A percentile compares a stretch with the other conserved stretches of the same genome.
Evolutionary conservation across 2,888 invertebrate species (phyloP).

Genomic region (Pristionchus exspectatus): DNA sequence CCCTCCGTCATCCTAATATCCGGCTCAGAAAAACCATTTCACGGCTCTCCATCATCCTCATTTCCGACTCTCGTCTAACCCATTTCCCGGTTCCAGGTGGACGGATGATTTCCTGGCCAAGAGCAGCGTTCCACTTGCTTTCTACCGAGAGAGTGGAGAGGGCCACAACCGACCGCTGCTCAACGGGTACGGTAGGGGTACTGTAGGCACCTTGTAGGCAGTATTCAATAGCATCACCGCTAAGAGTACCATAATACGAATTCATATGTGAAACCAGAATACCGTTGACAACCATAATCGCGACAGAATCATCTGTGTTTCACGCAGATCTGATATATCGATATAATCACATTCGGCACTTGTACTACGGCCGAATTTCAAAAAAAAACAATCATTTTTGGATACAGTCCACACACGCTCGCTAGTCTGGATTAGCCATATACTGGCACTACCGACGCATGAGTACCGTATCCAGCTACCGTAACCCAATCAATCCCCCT

Average conservation of each 20-base stretch:
- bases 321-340: not conserved
- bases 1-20: not conserved
- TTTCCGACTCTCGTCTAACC: not conserved
- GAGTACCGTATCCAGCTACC: not conserved
- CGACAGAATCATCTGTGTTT: not conserved
- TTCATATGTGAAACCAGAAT: no score
- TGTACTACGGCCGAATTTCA: no score
- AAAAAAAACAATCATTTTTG: not conserved
- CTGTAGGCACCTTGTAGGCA: not conserved
- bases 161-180: conserved; percentile 10
- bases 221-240: not conserved
- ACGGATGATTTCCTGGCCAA: conserved; percentile 16
- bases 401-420: no score
- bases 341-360: not conserved
- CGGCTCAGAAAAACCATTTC: not conserved
- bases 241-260: not conserved
- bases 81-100: conserved; percentile 36
- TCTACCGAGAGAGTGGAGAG: not conserved
- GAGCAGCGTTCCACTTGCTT: not conserved
- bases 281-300: no score
- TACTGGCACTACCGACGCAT: not conserved
- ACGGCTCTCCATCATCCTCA: not conserved
- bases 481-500: not conserved
- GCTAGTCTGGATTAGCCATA: not conserved
- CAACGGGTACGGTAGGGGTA: not conserved